A percentile compares a stretch with the other conserved stretches of the same genome.
These are phyloP conservation scores for Propithecus perrieri DNA, from an alignment of 2,797 vertebrate genomes.

Conservation along the genomic window DNA sequence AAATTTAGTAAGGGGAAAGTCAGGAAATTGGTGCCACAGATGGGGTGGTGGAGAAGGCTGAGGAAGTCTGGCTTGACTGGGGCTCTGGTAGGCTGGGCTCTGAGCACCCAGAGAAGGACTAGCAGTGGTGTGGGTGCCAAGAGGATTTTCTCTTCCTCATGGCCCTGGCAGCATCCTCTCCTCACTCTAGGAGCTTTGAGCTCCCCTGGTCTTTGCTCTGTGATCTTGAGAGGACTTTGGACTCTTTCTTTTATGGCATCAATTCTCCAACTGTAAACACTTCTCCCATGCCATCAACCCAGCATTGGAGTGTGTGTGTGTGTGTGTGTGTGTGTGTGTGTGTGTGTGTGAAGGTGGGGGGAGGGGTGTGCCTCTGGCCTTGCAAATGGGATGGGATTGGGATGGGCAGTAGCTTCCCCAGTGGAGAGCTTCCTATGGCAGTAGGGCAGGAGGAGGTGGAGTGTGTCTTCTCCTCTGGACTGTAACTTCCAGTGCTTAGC, in stretches of 20 bases:
- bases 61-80: not conserved
- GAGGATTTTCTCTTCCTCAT: not conserved
- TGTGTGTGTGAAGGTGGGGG: not conserved
- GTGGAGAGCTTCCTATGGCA: not conserved
- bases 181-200: not conserved
- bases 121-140: not conserved
- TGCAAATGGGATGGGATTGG: not conserved
- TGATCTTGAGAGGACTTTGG: slow-evolving; percentile 70
- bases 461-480: not conserved
- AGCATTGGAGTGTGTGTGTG: not conserved
- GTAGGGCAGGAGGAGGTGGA: not conserved
- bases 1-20: not conserved
- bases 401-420: not conserved
- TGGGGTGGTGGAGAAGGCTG: not conserved
- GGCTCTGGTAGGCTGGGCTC: not conserved
- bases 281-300: not conserved
- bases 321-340: no score
- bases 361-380: slow-evolving; percentile 5
- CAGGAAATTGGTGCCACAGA: accelerated
- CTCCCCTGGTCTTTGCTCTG: slow-evolving; percentile 56
- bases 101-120: not conserved
- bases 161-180: not conserved
- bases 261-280: slow-evolving; percentile 67
- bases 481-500: not conserved
- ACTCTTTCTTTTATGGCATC: slow-evolving; percentile 72